Base-by-base conservation (phyloP, 2,888 invertebrate species). In the Cecidostiba fungosa region DNA sequence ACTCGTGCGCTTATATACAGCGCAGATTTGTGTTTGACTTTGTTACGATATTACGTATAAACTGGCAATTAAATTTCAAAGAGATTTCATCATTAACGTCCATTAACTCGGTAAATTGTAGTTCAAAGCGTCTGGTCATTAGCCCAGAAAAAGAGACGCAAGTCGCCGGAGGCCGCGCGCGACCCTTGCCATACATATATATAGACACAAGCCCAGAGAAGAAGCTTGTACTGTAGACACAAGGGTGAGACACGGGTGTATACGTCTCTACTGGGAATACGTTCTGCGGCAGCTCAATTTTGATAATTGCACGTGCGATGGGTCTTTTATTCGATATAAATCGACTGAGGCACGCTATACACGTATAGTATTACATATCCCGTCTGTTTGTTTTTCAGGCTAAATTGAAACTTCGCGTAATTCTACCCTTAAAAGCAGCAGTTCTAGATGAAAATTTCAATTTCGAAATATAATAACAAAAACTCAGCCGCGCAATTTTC, bases 221-320 rank as follows among this genome's bases (percentile, higher is more conserved):
- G 14, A 54, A 72, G 36, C 26, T 8, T 10, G 39, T 43, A 1
- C 39, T 10, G 3, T 12, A 43, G 12, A 12, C 23, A 16, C 59
- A 23, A 59, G 59, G 23, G 59, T 23, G 23, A 23, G 16, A 59
- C 26, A 66, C 66, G 26, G 12, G 66, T n/a, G 14, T 10, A 23
- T 3, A 66, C 23, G n/a, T 62, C 66, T 66, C 66, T 26, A 14
- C 66, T 66, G 66, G 29, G 66, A 76, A 43, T 39, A 59, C 36
- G 32, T 66, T 50, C 26, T 29, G 62, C 39, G 47, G 1, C 19
- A 72, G 54, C 50, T 74, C 77, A 66, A 78, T 76, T 82, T 79
- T 82, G 59, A 74, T 47, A 79, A 82, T 82, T 76, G 69, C 73
- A 10, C n/a, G n/a, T n/a, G 10, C 16, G 54, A 29, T 32, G 50